Evolutionary conservation across 1,140 invertebrate genomes (phyloP).

Genomic region (Microplitis mediator): DNA sequence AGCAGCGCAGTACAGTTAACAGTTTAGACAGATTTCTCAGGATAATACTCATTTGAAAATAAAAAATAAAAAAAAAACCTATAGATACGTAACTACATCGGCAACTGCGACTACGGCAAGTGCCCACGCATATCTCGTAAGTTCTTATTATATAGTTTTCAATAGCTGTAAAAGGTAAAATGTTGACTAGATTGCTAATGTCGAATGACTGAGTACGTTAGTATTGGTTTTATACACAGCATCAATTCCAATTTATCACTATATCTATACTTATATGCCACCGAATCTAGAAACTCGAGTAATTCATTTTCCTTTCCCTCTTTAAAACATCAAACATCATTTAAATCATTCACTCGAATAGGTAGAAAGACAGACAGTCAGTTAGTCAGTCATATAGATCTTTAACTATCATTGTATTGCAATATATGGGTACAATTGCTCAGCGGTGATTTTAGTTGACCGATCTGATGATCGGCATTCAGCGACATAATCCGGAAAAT

Average conservation of each 20-base stretch:
- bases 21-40: conserved; percentile 1
- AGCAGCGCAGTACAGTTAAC: background rate
- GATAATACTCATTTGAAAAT: conserved; percentile 1
- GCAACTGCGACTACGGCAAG: background rate
- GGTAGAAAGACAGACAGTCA: no score
- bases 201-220: conserved; percentile 7
- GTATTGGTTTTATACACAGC: conserved; percentile 16
- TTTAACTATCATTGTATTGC: no score
- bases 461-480: background rate
- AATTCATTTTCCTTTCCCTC: conserved; percentile 2
- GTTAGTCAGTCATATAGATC: no score
- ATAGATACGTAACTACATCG: background rate
- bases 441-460: background rate
- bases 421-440: no score
- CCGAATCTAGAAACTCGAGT: background rate
- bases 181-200: conserved; percentile 11
- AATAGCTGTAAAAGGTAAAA: conserved; percentile 22
- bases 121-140: conserved; percentile 10
- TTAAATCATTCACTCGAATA: no score
- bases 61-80: background rate
- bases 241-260: conserved; percentile 21
- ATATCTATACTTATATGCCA: conserved; percentile 8
- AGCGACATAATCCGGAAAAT: conserved; percentile 25
- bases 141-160: background rate
- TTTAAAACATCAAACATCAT: background rate